Conservation (phyloP, 2,888 invertebrate species). For the Apotomis betuletana region DNA sequence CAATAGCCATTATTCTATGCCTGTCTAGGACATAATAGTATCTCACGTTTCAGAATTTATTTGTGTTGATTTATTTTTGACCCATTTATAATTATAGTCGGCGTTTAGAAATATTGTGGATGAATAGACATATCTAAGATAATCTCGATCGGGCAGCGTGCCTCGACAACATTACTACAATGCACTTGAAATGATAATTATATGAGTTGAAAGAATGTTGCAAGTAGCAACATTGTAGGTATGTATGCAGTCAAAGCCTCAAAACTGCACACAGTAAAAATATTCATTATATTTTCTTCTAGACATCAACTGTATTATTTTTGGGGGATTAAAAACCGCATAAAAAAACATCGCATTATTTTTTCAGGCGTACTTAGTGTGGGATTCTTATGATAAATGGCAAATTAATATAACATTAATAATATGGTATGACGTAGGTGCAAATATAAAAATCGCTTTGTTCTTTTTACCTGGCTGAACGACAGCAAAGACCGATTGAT, state of each 20-base stretch:
- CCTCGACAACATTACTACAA: background rate
- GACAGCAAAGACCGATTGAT: too few species aligned
- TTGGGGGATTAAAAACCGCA: too few species aligned
- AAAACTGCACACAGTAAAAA: too few species aligned
- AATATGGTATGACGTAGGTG: too few species aligned
- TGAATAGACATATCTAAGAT: background rate
- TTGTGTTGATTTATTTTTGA: constrained; percentile 40
- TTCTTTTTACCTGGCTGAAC: too few species aligned
- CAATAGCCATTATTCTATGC: constrained; percentile 68
- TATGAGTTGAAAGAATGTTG: constrained; percentile 4
- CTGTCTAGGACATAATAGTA: constrained; percentile 41
- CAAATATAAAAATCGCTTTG: too few species aligned
- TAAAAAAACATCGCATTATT: too few species aligned
- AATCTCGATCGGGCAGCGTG: constrained; percentile 20
- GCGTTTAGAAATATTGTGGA: constrained; percentile 23
- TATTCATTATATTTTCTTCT: too few species aligned
- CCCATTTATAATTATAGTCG: constrained; percentile 37
- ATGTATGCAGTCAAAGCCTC: background rate
- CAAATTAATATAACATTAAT: too few species aligned
- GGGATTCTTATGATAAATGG: too few species aligned
- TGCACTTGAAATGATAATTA: background rate
- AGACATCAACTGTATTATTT: too few species aligned
- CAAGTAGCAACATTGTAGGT: background rate
- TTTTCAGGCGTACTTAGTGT: too few species aligned
- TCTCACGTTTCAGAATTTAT: constrained; percentile 41